phyloP scores from a whole-genome alignment of 2,797 vertebrate genomes.

The Choloepus didactylus region DNA sequence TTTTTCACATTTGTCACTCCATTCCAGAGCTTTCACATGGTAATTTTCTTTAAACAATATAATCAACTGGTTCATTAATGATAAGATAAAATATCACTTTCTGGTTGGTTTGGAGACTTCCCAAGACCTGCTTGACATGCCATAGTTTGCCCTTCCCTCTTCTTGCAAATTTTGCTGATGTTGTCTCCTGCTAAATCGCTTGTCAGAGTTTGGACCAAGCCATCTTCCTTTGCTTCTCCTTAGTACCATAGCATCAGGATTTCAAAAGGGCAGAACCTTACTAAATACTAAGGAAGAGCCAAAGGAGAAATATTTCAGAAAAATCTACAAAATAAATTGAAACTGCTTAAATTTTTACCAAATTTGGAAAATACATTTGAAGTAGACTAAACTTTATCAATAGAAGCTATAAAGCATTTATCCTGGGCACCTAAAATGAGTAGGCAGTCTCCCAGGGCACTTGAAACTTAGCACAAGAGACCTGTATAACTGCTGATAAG shows the following conservation, averaged over 20 bases:
- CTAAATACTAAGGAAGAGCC: background rate
- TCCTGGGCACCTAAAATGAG: background rate
- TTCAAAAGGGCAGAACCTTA: background rate
- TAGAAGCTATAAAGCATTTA: background rate
- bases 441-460: background rate
- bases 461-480: background rate
- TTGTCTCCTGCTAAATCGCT: background rate
- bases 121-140: background rate
- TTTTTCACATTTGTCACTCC: conserved; percentile 50
- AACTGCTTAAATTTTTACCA: background rate
- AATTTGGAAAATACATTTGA: background rate
- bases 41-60: conserved; percentile 73
- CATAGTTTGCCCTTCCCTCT: background rate
- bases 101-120: conserved; percentile 28
- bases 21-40: conserved; percentile 23
- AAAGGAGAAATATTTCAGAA: conserved; percentile 27
- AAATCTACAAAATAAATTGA: background rate
- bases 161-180: background rate
- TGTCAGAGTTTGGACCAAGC: background rate
- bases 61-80: conserved; percentile 72
- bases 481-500: background rate
- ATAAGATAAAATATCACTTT: conserved; percentile 66
- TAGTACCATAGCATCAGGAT: background rate
- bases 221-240: background rate
- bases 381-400: conserved; percentile 14